Evolutionary conservation across 2,797 vertebrate genomes (phyloP).

Genomic region (Sebastes taczanowskii): DNA sequence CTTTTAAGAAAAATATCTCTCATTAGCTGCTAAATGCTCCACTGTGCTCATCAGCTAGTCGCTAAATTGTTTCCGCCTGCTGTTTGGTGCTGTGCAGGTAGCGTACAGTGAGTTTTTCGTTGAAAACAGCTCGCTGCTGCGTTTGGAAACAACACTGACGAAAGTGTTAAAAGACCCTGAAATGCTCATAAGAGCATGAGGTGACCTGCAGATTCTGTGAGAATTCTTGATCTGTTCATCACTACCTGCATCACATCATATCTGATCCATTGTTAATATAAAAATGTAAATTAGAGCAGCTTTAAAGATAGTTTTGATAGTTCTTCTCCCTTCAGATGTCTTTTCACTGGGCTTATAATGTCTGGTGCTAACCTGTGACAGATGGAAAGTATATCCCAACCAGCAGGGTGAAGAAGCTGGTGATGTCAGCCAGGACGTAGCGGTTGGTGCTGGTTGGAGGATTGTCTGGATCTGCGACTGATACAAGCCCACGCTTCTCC

Average conservation of each 20-base stretch:
- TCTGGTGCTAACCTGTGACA: conserved; percentile 89
- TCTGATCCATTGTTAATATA: background rate
- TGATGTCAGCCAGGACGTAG: conserved; percentile 95
- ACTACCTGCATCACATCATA: background rate
- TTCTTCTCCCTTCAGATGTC: background rate
- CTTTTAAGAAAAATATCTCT: background rate
- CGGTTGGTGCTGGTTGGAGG: conserved; percentile 84
- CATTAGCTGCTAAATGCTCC: background rate
- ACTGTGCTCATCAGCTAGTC: background rate
- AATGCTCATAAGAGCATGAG: background rate
- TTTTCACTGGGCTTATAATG: background rate
- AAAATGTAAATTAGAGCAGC: background rate
- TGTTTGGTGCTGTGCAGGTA: no score
- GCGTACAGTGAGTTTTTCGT: background rate
- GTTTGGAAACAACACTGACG: background rate
- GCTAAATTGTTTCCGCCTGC: background rate
- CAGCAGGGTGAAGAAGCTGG: conserved; percentile 96
- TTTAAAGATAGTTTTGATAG: background rate
- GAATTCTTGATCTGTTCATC: background rate
- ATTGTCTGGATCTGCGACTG: conserved; percentile 73
- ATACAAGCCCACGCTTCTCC: conserved; percentile 85
- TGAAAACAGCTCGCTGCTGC: background rate
- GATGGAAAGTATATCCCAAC: conserved; percentile 99
- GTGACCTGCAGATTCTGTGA: fast-evolving
- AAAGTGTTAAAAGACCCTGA: background rate